Conservation (phyloP, 2,797 vertebrate genomes). For the Arnoldichthys spilopterus region DNA sequence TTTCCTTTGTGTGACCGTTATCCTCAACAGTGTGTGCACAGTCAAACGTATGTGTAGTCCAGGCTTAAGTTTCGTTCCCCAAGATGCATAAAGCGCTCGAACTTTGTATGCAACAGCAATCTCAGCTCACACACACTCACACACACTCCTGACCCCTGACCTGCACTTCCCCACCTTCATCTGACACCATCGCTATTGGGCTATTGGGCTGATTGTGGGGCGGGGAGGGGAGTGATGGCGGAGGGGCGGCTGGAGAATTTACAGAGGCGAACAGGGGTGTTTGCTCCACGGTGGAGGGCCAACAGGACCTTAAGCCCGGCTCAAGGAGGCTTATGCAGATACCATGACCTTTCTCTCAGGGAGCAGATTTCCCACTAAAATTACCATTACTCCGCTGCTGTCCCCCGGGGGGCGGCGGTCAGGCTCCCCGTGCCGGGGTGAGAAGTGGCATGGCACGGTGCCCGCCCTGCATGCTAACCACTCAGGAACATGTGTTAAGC, state of each 20-base stretch:
- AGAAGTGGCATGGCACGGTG: constrained; percentile 86
- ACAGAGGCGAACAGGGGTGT: constrained; percentile 57
- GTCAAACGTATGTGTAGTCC: background rate
- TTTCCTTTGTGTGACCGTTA: background rate
- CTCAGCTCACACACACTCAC: constrained; percentile 20
- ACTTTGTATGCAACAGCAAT: constrained; percentile 42
- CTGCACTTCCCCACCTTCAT: constrained; percentile 43
- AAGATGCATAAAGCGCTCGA: constrained; percentile 8
- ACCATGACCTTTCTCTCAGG: constrained; percentile 94
- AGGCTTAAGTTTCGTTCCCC: constrained; percentile 1
- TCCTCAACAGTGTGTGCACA: background rate
- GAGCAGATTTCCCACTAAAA: constrained; percentile 96
- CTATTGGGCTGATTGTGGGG: constrained; percentile 22
- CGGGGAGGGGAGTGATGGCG: background rate
- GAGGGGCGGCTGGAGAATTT: constrained; percentile 40
- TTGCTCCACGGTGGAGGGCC: constrained; percentile 76
- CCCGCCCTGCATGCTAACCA: constrained; percentile 83
- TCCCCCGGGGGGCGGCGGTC: constrained; percentile 82
- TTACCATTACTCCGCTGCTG: constrained; percentile 87
- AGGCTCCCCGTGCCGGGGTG: constrained; percentile 80
- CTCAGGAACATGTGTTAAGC: constrained; percentile 80
- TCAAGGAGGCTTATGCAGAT: constrained; percentile 93
- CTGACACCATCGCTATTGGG: constrained; percentile 26
- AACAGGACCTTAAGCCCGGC: constrained; percentile 87
- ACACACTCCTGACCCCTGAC: constrained; percentile 40